These are phyloP conservation scores for Nemoura dubitans DNA, from an alignment of 2,888 invertebrate genomes.

Conservation along the genomic window DNA sequence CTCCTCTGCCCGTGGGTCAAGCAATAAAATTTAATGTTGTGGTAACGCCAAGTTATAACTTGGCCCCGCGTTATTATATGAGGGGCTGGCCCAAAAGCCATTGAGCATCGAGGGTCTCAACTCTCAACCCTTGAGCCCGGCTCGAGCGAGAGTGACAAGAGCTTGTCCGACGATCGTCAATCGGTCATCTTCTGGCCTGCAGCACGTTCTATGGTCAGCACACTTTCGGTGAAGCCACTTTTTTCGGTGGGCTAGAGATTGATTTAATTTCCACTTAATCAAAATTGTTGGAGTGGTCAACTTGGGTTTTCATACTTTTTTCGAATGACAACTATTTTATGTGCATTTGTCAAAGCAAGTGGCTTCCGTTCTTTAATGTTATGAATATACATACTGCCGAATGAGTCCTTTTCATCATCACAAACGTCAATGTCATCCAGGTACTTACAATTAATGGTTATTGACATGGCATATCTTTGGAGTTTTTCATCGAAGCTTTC, in stretches of 20 bases:
- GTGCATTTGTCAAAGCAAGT: neutral
- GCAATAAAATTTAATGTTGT: constrained; percentile 36
- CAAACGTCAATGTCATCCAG: too few species aligned
- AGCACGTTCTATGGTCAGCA: neutral
- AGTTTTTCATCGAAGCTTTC: too few species aligned
- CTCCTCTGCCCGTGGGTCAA: neutral
- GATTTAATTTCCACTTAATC: constrained; percentile 7
- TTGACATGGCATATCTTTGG: too few species aligned
- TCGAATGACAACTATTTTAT: neutral
- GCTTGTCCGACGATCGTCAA: neutral
- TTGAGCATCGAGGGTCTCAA: neutral
- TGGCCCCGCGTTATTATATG: too few species aligned
- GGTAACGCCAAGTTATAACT: neutral
- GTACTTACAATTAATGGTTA: too few species aligned
- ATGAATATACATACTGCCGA: too few species aligned
- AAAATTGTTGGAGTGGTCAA: neutral
- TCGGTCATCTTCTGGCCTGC: constrained; percentile 1
- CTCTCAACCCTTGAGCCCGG: neutral
- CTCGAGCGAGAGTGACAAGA: neutral
- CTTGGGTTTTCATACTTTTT: neutral
- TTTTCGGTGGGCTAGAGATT: neutral
- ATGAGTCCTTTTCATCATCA: too few species aligned
- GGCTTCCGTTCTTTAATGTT: neutral
- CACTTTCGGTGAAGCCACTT: neutral
- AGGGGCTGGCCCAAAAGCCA: neutral